These are phyloP conservation scores for Chelonia mydas DNA, from an alignment of 2,797 vertebrate genomes.

Conservation along the genomic window DNA sequence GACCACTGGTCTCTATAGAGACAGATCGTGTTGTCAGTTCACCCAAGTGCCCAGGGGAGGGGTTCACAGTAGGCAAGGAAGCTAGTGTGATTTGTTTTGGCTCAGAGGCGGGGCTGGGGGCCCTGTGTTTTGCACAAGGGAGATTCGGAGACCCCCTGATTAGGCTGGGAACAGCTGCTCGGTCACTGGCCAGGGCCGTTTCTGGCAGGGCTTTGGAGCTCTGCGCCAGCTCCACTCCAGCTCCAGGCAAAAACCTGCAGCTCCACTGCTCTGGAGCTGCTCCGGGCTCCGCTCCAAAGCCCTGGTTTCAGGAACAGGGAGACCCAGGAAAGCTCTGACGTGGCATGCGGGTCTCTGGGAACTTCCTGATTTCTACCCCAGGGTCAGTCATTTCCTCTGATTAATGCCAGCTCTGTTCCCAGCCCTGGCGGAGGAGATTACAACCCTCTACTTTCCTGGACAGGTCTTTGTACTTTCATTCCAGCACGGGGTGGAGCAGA, in stretches of 20 bases:
- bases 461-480: background rate
- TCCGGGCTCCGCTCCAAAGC: too few species aligned
- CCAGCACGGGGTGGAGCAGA: too few species aligned
- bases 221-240: too few species aligned
- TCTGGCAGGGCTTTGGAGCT: background rate
- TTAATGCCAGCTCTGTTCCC: background rate
- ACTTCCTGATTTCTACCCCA: background rate
- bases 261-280: too few species aligned
- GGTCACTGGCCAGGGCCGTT: background rate
- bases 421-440: background rate
- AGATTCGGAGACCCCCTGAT: too few species aligned
- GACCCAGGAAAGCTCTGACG: background rate
- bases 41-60: background rate
- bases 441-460: background rate
- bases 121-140: background rate
- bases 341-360: background rate
- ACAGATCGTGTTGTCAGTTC: background rate
- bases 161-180: background rate
- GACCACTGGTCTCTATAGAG: background rate
- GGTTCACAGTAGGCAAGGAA: background rate
- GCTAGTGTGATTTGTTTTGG: background rate
- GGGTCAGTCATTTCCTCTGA: background rate
- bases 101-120: background rate
- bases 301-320: too few species aligned
- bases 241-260: too few species aligned